Conservation (phyloP, 2,888 invertebrate species). For the Cactoblastis cactorum region DNA sequence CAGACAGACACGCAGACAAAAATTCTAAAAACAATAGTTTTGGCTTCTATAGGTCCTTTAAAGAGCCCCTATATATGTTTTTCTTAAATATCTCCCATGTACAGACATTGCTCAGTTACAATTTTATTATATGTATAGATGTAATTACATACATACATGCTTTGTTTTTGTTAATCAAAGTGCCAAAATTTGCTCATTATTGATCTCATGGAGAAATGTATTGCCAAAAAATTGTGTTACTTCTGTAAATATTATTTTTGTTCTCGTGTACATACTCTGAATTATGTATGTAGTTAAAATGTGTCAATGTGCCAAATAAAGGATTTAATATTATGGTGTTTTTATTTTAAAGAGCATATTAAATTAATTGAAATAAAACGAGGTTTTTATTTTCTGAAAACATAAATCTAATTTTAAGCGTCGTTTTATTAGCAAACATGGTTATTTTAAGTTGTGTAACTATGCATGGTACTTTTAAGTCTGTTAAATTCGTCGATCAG, state of each 20-base stretch:
- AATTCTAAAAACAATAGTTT: too few relatives aligned
- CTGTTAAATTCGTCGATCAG: not conserved
- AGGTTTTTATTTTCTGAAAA: not conserved
- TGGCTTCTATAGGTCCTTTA: too few relatives aligned
- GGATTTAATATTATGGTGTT: conserved; percentile 20
- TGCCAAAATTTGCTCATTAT: conserved; percentile 41
- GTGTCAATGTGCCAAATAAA: conserved; percentile 38
- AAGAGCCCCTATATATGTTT: too few relatives aligned
- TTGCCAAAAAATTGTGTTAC: conserved; percentile 15
- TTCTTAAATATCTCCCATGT: too few relatives aligned
- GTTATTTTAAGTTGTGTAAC: not conserved
- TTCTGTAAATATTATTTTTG: conserved; percentile 6
- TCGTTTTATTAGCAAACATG: not conserved
- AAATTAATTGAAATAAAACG: not conserved
- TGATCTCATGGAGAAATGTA: conserved; percentile 26
- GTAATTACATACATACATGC: not conserved
- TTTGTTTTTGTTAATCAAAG: conserved; percentile 19
- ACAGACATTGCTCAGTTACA: too few relatives aligned
- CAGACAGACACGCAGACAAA: too few relatives aligned
- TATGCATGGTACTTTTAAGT: not conserved
- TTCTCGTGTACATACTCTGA: conserved; percentile 3
- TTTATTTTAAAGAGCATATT: not conserved
- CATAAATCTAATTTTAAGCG: not conserved
- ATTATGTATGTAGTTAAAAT: conserved; percentile 18
- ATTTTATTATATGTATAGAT: too few relatives aligned